Conservation (phyloP, 2,797 vertebrate species). For the Microhierax caerulescens region DNA sequence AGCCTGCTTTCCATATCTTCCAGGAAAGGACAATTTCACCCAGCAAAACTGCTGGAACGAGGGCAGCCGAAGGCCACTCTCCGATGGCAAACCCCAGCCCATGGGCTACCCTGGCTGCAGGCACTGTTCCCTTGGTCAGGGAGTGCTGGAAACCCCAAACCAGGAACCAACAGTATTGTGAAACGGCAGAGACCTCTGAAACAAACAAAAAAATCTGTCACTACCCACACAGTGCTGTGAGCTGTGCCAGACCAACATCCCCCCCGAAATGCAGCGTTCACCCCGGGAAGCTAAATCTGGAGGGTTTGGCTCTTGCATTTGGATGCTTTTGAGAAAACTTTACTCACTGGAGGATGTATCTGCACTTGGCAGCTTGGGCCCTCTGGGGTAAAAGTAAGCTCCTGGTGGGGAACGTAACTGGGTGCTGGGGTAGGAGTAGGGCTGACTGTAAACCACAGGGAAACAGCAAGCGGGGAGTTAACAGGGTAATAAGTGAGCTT, state of each 20-base stretch:
- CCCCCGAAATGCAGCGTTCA: not conserved
- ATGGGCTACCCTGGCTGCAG: not conserved
- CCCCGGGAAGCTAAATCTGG: not conserved
- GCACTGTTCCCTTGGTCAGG: not conserved
- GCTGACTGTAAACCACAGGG: not conserved
- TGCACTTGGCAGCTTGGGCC: not conserved
- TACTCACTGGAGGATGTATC: not conserved
- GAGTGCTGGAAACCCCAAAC: not conserved
- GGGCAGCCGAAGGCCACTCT: not conserved
- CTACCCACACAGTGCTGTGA: not conserved
- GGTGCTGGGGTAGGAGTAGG: not conserved
- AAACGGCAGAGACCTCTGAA: conserved; percentile 20
- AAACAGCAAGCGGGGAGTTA: not conserved
- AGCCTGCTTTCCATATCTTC: not conserved
- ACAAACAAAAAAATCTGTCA: not conserved
- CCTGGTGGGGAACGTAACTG: not conserved
- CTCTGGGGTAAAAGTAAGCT: not conserved
- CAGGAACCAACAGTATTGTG: conserved; percentile 1
- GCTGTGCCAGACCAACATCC: not conserved
- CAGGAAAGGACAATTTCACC: not conserved
- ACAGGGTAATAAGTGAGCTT: not conserved
- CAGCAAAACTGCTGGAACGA: not conserved
- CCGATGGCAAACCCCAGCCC: not conserved
- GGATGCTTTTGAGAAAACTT: not conserved
- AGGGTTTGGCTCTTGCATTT: not conserved